Conservation (phyloP, 2,797 vertebrate genomes). For the Enteromius anoplus region DNA sequence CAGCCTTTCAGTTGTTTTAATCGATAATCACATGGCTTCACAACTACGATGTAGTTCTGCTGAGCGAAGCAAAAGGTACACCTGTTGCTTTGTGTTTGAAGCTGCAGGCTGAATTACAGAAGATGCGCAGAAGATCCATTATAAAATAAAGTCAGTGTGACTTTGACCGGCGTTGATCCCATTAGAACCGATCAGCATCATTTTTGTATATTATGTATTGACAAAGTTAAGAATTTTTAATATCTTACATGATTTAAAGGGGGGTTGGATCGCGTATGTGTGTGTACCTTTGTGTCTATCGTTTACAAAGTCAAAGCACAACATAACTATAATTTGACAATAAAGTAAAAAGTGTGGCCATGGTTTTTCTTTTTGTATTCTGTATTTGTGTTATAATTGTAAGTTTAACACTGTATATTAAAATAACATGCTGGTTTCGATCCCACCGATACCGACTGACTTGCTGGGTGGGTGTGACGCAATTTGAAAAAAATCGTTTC, state of each 20-base stretch:
- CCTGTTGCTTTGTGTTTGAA: slow-evolving; percentile 52
- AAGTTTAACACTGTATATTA: background rate
- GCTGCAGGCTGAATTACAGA: background rate
- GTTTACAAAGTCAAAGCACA: background rate
- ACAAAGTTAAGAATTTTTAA: too few relatives aligned
- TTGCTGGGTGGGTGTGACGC: slow-evolving; percentile 77
- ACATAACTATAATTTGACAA: too few relatives aligned
- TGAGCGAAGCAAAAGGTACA: slow-evolving; percentile 13
- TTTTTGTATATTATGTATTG: background rate
- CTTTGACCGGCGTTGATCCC: background rate
- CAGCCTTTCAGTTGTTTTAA: slow-evolving; percentile 18
- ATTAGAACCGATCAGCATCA: background rate
- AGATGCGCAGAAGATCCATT: slow-evolving; percentile 4
- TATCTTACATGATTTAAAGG: background rate
- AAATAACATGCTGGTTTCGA: slow-evolving; percentile 72
- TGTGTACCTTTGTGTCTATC: background rate
- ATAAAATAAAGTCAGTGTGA: slow-evolving; percentile 6
- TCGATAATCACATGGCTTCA: slow-evolving; percentile 17
- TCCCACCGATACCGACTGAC: slow-evolving; percentile 76
- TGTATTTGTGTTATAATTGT: background rate
- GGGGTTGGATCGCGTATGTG: background rate
- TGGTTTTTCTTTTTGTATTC: background rate
- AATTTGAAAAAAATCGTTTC: slow-evolving; percentile 49
- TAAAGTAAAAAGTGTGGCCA: background rate
- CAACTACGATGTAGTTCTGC: background rate